Base-by-base conservation (phyloP, 2,797 vertebrate species). In the Prunella strophiata region DNA sequence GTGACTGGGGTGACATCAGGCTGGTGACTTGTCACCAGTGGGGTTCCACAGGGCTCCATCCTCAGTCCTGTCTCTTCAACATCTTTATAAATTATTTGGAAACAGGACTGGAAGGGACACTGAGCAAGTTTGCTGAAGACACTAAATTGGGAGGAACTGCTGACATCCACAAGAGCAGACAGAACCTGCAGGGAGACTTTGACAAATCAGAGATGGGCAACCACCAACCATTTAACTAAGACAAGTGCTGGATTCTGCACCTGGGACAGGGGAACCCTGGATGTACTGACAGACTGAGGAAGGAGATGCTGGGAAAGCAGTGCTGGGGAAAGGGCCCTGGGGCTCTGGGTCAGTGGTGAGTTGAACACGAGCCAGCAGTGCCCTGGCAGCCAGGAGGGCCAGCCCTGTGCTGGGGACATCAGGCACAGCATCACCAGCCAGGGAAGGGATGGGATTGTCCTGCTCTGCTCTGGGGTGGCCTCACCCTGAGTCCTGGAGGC, bases 341-440 rank as follows among this genome's bases (percentile, higher is more conserved):
- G 22, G 5, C 3, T 59, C 9, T 5, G 3, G 36, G 16, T 26
- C 3, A 0, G 0, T 34, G 36, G 16, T 1, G 2, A n/a, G 29
- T 2, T 29, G 34, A 10, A 40, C 16, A 29, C 0, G 11, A 72
- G 13, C 3, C 51, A 45, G 51, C 85, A 38, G 51, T 58, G n/a
- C 32, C 57, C 45, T 58, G 59, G 45, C 32, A 58, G 66, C 38
- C 58, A 65, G 75, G 51, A 63, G 43, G 8, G 75, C 30, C 84
- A 71, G 0, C 12, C 11, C 11, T 78, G 36, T 23, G 43, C 47
- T 61, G 47, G 21, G 54, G 4, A 3, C 47, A 61, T 40, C 68
- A 34, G 68, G 47, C 1, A 9, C 27, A 72, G 26, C 27, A 50
- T 11, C 0, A 0, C 3, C 74, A 71, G 67, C 51, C 0, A 0